phyloP scores from a whole-genome alignment of 2,888 invertebrate genomes.

The Patella ulyssiponensis region DNA sequence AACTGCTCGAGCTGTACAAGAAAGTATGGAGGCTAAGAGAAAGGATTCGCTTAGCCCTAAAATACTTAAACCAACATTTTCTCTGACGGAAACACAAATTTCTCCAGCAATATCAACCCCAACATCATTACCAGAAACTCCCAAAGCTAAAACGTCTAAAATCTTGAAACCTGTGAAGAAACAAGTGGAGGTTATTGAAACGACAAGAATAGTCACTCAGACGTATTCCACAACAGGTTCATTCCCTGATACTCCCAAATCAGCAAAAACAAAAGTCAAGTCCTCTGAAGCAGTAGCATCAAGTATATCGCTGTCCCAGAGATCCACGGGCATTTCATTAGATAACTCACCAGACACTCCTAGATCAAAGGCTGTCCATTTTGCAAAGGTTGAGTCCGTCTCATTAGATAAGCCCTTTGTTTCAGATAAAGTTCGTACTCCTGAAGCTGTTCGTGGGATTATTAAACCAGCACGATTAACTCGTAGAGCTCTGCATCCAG shows the following conservation, averaged over 20 bases:
- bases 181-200: too few species aligned
- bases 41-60: background rate
- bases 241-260: too few species aligned
- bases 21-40: background rate
- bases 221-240: too few species aligned
- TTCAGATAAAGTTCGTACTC: background rate
- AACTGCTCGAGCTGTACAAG: slow-evolving; percentile 1
- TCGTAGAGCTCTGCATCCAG: background rate
- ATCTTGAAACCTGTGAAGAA: too few species aligned
- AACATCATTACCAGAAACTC: background rate
- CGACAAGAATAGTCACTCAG: too few species aligned
- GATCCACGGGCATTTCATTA: too few species aligned
- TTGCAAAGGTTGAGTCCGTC: background rate
- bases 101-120: background rate
- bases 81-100: background rate
- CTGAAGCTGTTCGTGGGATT: background rate
- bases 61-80: background rate
- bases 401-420: background rate
- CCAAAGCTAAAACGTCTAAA: too few species aligned
- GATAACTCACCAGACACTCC: background rate
- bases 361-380: background rate
- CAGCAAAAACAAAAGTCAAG: too few species aligned
- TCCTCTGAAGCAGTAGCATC: too few species aligned
- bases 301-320: too few species aligned
- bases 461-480: background rate